A percentile compares a stretch with the other conserved stretches of the same genome.
Evolutionary conservation across 2,888 invertebrate species (phyloP).

Genomic region (Ephialtes manifestator): DNA sequence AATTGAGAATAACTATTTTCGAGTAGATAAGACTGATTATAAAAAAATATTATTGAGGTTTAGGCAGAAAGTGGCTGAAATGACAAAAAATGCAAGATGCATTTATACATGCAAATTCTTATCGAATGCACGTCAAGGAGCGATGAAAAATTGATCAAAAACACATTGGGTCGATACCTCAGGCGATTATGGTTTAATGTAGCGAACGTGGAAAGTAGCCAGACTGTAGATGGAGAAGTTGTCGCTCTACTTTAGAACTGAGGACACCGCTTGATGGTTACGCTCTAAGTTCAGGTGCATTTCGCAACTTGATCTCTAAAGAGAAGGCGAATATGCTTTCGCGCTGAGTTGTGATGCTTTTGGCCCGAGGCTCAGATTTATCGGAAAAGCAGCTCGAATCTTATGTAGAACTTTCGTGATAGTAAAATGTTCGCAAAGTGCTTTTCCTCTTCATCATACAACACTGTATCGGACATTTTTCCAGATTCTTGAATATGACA

Average conservation of each 20-base stretch:
- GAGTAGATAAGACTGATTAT: too few species aligned
- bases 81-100: too few species aligned
- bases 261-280: background rate
- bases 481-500: background rate
- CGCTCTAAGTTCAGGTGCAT: background rate
- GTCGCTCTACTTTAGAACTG: background rate
- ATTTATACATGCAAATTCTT: background rate
- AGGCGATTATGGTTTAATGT: conserved; percentile 9
- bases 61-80: too few species aligned
- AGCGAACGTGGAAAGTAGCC: background rate
- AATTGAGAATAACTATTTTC: too few species aligned
- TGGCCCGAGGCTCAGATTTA: background rate
- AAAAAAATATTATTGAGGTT: too few species aligned
- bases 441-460: background rate
- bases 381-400: conserved; percentile 15
- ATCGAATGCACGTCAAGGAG: background rate
- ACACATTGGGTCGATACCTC: background rate
- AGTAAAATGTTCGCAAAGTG: conserved; percentile 16
- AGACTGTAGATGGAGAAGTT: background rate
- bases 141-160: conserved; percentile 3
- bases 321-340: conserved; percentile 8
- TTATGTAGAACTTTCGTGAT: background rate
- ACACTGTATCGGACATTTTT: background rate
- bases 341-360: conserved; percentile 13
- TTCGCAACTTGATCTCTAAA: conserved; percentile 11